Conservation (phyloP, 2,113 vertebrate species). For the Oreochromis niloticus region DNA sequence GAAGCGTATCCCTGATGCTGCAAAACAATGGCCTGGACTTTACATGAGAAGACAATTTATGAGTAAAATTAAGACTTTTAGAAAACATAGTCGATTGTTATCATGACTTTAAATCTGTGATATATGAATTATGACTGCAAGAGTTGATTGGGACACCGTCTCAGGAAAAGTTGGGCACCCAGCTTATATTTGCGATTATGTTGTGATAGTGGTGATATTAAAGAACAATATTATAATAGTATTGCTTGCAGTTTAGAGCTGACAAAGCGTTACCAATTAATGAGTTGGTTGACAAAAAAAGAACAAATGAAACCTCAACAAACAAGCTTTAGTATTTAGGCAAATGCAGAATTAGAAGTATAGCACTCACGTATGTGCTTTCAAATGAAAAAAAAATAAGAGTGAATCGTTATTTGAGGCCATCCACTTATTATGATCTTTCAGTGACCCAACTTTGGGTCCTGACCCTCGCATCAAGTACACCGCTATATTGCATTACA, state of each 20-base stretch:
- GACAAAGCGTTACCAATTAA: background rate
- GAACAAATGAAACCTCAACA: background rate
- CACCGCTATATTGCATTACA: constrained; percentile 63
- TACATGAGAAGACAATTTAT: background rate
- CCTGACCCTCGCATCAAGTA: constrained; percentile 51
- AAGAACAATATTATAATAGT: background rate
- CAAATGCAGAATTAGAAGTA: background rate
- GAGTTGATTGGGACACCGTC: background rate
- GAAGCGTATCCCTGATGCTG: background rate
- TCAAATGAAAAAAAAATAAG: background rate
- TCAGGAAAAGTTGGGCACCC: background rate
- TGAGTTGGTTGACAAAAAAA: background rate
- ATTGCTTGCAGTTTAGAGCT: background rate
- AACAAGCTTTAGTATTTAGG: background rate
- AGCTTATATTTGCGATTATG: background rate
- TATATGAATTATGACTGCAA: background rate
- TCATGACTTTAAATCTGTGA: background rate
- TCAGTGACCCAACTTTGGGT: constrained; percentile 42
- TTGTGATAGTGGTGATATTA: background rate
- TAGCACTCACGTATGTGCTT: background rate
- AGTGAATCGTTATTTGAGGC: background rate
- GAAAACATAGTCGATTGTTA: background rate
- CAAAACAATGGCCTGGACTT: background rate
- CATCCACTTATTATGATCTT: constrained; percentile 18
- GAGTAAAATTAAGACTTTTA: background rate